A percentile compares a stretch with the other conserved stretches of the same genome.
These are phyloP conservation scores for Nomada hirtipes DNA, from an alignment of 2,888 invertebrate genomes.

Conservation along the genomic window DNA sequence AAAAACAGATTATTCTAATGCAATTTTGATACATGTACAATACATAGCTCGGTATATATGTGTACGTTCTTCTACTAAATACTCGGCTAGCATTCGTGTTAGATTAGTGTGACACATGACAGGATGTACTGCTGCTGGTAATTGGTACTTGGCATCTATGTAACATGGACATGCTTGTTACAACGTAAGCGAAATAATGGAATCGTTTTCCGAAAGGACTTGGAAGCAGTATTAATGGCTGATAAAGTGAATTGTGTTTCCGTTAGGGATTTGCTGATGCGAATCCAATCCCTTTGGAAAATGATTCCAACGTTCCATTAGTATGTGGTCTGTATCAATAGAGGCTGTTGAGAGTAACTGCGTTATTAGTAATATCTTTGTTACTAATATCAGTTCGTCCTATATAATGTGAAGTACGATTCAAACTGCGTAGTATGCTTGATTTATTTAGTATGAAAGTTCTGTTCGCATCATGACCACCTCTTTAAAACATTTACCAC, in stretches of 20 bases:
- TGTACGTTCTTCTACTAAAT: too few relatives aligned
- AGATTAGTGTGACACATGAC: too few relatives aligned
- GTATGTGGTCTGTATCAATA: background rate
- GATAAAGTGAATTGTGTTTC: background rate
- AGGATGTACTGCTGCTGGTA: background rate
- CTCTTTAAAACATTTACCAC: too few relatives aligned
- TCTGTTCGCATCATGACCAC: too few relatives aligned
- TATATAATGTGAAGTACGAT: too few relatives aligned
- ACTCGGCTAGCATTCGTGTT: too few relatives aligned
- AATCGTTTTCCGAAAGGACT: background rate
- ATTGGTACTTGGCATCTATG: background rate
- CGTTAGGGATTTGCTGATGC: background rate
- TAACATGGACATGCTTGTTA: background rate
- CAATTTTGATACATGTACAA: too few relatives aligned
- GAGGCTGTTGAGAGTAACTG: background rate
- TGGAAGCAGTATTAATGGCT: slow-evolving; percentile 1
- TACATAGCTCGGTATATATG: too few relatives aligned
- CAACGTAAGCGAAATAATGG: background rate
- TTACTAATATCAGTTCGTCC: too few relatives aligned
- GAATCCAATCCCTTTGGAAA: slow-evolving; percentile 16
- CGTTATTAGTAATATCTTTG: background rate
- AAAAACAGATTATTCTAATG: too few relatives aligned
- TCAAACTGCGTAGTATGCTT: too few relatives aligned
- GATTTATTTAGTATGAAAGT: too few relatives aligned
- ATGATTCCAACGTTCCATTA: slow-evolving; percentile 8